Percentiles rank a stretch among this genome's conserved stretches.
Conservation (phyloP, 2,888 invertebrate genomes). For the Mellilla xanthometata region DNA sequence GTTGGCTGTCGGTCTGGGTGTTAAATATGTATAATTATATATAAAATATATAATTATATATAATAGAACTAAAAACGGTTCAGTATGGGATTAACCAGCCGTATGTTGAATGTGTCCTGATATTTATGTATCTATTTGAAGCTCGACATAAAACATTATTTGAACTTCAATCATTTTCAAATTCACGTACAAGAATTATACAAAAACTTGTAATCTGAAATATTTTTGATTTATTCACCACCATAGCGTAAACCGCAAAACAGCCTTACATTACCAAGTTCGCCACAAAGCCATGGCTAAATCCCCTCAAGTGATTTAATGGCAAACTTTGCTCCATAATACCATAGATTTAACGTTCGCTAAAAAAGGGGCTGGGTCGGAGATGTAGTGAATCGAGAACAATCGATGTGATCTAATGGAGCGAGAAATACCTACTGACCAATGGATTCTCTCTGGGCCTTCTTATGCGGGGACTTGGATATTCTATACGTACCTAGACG, state of each 20-base stretch:
- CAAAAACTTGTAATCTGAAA: too few relatives aligned
- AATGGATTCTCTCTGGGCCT: constrained; percentile 31
- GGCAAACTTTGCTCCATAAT: constrained; percentile 19
- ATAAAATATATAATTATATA: too few relatives aligned
- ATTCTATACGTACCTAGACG: too few relatives aligned
- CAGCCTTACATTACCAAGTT: constrained; percentile 6
- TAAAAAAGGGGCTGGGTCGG: constrained; percentile 38
- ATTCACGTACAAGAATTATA: too few relatives aligned
- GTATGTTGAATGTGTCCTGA: too few relatives aligned
- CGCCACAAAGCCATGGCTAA: constrained; percentile 8
- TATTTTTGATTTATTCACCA: neutral
- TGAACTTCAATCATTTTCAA: too few relatives aligned
- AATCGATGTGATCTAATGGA: constrained; percentile 70
- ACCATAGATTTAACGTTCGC: constrained; percentile 16
- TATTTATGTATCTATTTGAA: too few relatives aligned
- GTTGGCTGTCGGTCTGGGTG: too few relatives aligned
- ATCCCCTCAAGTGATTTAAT: constrained; percentile 15
- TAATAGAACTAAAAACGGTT: too few relatives aligned
- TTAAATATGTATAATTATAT: too few relatives aligned
- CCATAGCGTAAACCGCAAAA: constrained; percentile 3
- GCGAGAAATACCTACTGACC: constrained; percentile 66
- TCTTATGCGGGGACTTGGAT: neutral
- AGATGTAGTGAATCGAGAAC: constrained; percentile 48
- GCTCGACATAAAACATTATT: too few relatives aligned
- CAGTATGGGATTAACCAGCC: too few relatives aligned